Conservation (phyloP, 2,888 invertebrate genomes). For the Psylliodes chrysocephalus region DNA sequence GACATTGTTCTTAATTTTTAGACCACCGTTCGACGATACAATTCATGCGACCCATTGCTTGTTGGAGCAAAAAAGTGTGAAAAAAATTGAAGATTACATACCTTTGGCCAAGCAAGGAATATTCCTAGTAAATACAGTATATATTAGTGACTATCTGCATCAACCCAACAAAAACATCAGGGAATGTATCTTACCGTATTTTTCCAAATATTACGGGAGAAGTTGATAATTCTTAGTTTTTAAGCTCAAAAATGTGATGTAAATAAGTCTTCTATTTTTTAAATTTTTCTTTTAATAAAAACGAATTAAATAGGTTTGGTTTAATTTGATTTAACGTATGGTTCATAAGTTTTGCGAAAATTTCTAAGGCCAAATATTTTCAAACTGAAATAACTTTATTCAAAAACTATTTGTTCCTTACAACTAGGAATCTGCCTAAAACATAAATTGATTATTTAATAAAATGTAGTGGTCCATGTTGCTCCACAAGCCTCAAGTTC, state of each 20-base stretch:
- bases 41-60: constrained; percentile 77
- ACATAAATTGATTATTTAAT: neutral
- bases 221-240: constrained; percentile 21
- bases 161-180: constrained; percentile 53
- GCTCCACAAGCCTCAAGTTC: too few relatives aligned
- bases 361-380: too few relatives aligned
- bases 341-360: too few relatives aligned
- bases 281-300: too few relatives aligned
- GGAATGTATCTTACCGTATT: constrained; percentile 55
- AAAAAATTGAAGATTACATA: constrained; percentile 53
- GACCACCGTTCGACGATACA: constrained; percentile 68
- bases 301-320: too few relatives aligned
- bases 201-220: constrained; percentile 51
- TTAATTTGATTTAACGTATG: too few relatives aligned
- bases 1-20: constrained; percentile 53
- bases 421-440: too few relatives aligned
- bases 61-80: constrained; percentile 67
- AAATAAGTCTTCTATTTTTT: too few relatives aligned
- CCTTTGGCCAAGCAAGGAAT: constrained; percentile 60
- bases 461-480: too few relatives aligned
- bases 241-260: neutral
- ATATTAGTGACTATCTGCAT: constrained; percentile 58
- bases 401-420: too few relatives aligned
- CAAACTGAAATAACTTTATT: too few relatives aligned
- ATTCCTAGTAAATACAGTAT: constrained; percentile 58